Base-by-base conservation (phyloP, 1,140 invertebrate species). In the Neotoxoptera formosana region DNA sequence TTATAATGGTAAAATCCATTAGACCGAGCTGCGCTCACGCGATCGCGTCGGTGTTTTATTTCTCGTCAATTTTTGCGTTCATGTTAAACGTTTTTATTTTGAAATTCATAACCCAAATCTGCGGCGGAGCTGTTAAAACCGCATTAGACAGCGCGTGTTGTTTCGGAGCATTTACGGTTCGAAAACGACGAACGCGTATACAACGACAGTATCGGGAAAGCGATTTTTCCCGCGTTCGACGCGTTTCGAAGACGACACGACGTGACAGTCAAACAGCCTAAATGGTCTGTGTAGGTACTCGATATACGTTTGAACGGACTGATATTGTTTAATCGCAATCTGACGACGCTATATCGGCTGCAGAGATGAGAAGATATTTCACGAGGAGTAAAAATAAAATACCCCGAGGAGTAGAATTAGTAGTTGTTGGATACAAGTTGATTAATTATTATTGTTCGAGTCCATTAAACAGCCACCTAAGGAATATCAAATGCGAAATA, bases 1-100 rank as follows among this genome's bases (percentile, higher is more conserved):
- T 90, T 90, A 90, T 90, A 90, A 90, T 60, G 88, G 41, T 60
- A 20, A 45, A 56, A 30, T 41, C 53, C 53, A 90, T 90, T 90
- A 90, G 41, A 90, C 88, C 21, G 9, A 7, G 23, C 6, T 34
- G 8, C 1, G 6, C 34, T 25, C 51, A 41, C 53, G 53, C 53
- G 23, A 56, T 60, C 36, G 11, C 47, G 34, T 88, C 14, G 20
- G 51, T 88, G 11, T 76, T 76, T 76, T 76, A 48, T 34, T 51
- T 2, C n/a, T 87, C 84, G 45, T 87, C 60, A 76, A 48, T 47
- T 87, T 87, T 47, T 25, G 30, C 45, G n/a, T n/a, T 87, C 30
- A n/a, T 47, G 4, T 47, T 87, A 87, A 87, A 87, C 41, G 1
- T 6, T 30, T 47, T 30, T 48, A 87, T 20, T 47, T 87, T 30